Evolutionary conservation across 1,140 invertebrate species (phyloP).

Genomic region (Brevipalpus yothersi): DNA sequence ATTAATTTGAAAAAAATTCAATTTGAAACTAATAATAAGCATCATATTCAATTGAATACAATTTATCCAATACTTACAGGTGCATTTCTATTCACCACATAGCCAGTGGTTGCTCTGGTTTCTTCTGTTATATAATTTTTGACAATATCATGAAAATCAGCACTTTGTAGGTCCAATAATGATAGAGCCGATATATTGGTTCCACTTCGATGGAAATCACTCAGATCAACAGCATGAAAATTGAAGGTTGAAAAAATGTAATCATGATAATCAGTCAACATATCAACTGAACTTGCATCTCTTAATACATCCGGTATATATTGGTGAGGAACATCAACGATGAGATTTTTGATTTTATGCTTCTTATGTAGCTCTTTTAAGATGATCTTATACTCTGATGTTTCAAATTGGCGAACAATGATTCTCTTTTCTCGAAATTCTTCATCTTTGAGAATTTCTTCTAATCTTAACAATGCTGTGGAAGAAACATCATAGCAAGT

Average conservation of each 20-base stretch:
- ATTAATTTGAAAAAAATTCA: too few species aligned
- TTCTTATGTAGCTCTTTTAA: slow-evolving; percentile 15
- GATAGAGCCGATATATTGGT: slow-evolving; percentile 76
- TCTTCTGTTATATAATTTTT: background rate
- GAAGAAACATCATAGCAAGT: background rate
- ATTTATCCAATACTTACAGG: too few species aligned
- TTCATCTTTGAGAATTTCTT: slow-evolving; percentile 71
- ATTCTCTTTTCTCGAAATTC: slow-evolving; percentile 34
- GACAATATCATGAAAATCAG: slow-evolving; percentile 12
- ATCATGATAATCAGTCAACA: slow-evolving; percentile 18
- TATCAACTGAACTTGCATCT: slow-evolving; percentile 16
- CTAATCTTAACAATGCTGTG: slow-evolving; percentile 46
- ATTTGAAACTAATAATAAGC: too few species aligned
- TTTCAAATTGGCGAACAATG: slow-evolving; percentile 26
- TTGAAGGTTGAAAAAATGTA: slow-evolving; percentile 27
- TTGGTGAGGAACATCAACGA: slow-evolving; percentile 14
- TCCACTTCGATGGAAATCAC: slow-evolving; percentile 76
- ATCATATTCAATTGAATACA: too few species aligned
- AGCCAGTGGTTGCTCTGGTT: too few species aligned
- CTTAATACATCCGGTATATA: slow-evolving; percentile 13
- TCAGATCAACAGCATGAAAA: slow-evolving; percentile 61
- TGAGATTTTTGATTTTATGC: slow-evolving; percentile 14
- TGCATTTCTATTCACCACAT: too few species aligned
- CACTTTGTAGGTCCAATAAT: slow-evolving; percentile 11
- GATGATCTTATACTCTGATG: slow-evolving; percentile 18